Conservation (phyloP, 2,797 vertebrate genomes). For the Pangasius djambal region DNA sequence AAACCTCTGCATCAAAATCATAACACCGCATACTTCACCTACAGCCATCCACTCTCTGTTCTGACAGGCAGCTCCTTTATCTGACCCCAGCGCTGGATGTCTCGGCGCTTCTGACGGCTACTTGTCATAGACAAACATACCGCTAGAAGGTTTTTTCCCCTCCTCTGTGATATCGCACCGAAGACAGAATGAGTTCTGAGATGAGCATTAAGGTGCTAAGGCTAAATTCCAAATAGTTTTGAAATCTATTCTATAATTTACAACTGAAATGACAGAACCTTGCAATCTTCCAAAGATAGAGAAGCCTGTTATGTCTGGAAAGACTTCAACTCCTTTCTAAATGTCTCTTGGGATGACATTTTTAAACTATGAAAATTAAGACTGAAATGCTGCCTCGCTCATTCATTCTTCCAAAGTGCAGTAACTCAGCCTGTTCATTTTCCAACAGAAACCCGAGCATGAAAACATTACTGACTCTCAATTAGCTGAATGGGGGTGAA, state of each 20-base stretch:
- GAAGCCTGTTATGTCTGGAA: conserved; percentile 44
- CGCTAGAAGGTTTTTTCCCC: background rate
- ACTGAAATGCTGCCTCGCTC: conserved; percentile 26
- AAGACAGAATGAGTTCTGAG: conserved; percentile 29
- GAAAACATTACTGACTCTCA: conserved; percentile 33
- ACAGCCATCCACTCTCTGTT: background rate
- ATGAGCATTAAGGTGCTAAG: conserved; percentile 15
- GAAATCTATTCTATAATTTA: conserved; percentile 44
- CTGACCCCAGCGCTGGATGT: conserved; percentile 38
- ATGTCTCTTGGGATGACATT: conserved; percentile 2
- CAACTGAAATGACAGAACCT: conserved; percentile 14
- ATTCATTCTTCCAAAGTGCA: conserved; percentile 26
- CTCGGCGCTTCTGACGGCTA: conserved; percentile 42
- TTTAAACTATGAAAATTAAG: conserved; percentile 27
- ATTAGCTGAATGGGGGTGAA: conserved; percentile 28
- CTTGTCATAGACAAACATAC: conserved; percentile 44
- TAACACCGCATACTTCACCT: conserved; percentile 18
- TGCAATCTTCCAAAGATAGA: conserved; percentile 34
- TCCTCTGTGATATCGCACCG: conserved; percentile 36
- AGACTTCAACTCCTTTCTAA: conserved; percentile 28
- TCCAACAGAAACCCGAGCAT: conserved; percentile 21
- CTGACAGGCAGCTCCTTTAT: conserved; percentile 29
- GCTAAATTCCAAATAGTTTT: conserved; percentile 47
- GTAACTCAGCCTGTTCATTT: conserved; percentile 1
- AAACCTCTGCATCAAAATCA: conserved; percentile 30